Evolutionary conservation across 2,888 invertebrate species (phyloP).

Genomic region (Zaprionus lineosus): DNA sequence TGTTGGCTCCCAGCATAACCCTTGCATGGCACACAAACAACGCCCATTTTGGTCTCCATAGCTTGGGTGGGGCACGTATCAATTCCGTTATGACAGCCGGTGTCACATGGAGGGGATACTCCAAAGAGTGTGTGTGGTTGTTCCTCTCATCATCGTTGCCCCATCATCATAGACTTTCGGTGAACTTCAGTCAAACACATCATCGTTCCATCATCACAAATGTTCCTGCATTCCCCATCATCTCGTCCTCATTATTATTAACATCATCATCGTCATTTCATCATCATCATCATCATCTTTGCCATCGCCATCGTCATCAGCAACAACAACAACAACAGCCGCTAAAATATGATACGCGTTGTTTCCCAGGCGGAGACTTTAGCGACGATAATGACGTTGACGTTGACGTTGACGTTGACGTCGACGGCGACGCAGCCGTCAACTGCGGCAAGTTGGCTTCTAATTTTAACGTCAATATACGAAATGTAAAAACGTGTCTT

Average conservation of each 20-base stretch:
- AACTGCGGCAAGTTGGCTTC: slow-evolving; percentile 70
- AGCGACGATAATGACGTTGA: slow-evolving; percentile 27
- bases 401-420: slow-evolving; percentile 30
- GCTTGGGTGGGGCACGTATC: slow-evolving; percentile 60
- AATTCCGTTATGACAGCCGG: slow-evolving; percentile 57
- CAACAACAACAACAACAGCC: slow-evolving; percentile 45
- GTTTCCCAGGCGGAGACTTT: slow-evolving; percentile 40
- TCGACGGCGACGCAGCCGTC: slow-evolving; percentile 39
- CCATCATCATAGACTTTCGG: too few relatives aligned
- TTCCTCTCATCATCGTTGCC: slow-evolving; percentile 27
- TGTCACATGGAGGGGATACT: slow-evolving; percentile 18
- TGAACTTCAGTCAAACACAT: too few relatives aligned
- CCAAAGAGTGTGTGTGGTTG: neutral
- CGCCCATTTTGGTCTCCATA: slow-evolving; percentile 32
- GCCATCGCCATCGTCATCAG: slow-evolving; percentile 25
- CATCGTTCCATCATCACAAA: neutral
- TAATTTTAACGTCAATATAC: slow-evolving; percentile 76
- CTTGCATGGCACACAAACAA: slow-evolving; percentile 3
- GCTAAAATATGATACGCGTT: slow-evolving; percentile 72
- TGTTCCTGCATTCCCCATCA: slow-evolving; percentile 7
- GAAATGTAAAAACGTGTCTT: slow-evolving; percentile 75
- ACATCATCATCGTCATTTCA: slow-evolving; percentile 18
- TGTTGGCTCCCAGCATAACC: neutral
- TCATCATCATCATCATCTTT: too few relatives aligned
- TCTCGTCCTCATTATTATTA: slow-evolving; percentile 19